These are phyloP conservation scores for Gobio occitaniae DNA, from an alignment of 2,797 vertebrate genomes.

Conservation along the genomic window DNA sequence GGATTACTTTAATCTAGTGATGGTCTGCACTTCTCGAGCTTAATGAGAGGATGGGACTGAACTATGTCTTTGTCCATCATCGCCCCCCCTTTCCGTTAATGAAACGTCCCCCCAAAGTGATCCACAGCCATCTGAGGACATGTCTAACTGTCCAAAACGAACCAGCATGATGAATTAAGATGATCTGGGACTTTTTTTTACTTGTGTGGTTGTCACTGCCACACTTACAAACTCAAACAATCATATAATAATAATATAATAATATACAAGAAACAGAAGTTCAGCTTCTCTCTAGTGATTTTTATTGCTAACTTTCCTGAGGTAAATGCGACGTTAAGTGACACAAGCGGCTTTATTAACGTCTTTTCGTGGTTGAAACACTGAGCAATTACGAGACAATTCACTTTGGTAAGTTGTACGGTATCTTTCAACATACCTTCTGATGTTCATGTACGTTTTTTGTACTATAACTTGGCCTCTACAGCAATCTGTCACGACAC, in stretches of 20 bases:
- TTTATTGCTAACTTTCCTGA: not conserved
- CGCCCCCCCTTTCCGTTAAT: conserved; percentile 35
- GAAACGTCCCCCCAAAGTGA: conserved; percentile 61
- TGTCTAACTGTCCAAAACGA: conserved; percentile 22
- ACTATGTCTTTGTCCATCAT: conserved; percentile 61
- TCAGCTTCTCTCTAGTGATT: not conserved
- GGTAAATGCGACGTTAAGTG: no score
- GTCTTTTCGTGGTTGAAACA: no score
- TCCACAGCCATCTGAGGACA: conserved; percentile 71
- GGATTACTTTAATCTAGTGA: conserved; percentile 86
- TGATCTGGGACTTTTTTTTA: not conserved
- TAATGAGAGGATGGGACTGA: conserved; percentile 65
- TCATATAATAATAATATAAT: not conserved
- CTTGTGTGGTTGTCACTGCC: not conserved
- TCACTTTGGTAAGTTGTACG: not conserved
- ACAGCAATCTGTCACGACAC: no score
- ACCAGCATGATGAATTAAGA: not conserved
- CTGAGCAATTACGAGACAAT: no score
- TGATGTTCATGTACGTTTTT: not conserved
- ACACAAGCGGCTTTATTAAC: no score
- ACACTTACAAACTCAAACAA: not conserved
- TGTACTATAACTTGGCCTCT: no score
- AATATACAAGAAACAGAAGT: not conserved
- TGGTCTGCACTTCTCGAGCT: conserved; percentile 66
- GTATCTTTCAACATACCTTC: not conserved